These are phyloP conservation scores for Notodonta dromedarius DNA, from an alignment of 2,888 invertebrate species.

Conservation along the genomic window DNA sequence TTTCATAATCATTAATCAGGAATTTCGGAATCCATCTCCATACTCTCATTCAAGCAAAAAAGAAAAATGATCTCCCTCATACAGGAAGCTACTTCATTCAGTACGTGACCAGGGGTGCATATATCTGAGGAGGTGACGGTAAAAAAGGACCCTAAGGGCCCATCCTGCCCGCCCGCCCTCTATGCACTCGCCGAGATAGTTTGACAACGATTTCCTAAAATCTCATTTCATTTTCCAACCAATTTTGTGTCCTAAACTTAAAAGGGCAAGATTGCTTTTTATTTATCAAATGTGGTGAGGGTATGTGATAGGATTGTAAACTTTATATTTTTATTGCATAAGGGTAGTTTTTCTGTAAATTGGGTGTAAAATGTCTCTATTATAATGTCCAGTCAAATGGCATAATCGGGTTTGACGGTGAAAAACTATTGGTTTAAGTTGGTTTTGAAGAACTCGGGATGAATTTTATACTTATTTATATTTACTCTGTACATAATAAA, in stretches of 20 bases:
- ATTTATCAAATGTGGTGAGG: constrained; percentile 7
- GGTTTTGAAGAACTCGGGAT: too few relatives aligned
- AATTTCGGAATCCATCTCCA: constrained; percentile 38
- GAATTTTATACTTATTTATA: too few relatives aligned
- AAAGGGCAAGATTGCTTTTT: not conserved
- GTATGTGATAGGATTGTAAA: constrained; percentile 16
- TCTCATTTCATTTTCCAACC: constrained; percentile 19
- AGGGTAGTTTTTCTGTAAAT: constrained; percentile 28
- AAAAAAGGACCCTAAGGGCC: constrained; percentile 74
- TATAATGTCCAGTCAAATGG: constrained; percentile 58
- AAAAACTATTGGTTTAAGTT: constrained; percentile 31
- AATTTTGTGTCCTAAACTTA: constrained; percentile 24
- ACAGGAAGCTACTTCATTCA: constrained; percentile 79
- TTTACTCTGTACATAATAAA: too few relatives aligned
- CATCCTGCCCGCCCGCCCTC: constrained; percentile 29
- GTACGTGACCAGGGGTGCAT: constrained; percentile 82
- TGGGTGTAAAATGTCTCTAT: constrained; percentile 54
- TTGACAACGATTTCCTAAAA: constrained; percentile 32
- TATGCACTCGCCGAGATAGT: constrained; percentile 31
- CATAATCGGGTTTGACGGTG: constrained; percentile 61
- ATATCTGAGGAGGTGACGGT: constrained; percentile 68
- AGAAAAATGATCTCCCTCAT: constrained; percentile 80
- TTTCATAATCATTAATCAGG: not conserved
- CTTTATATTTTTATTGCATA: constrained; percentile 22
- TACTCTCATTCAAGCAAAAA: constrained; percentile 43